Base-by-base conservation (phyloP, 2,888 invertebrate species). In the Idaea dimidiata region DNA sequence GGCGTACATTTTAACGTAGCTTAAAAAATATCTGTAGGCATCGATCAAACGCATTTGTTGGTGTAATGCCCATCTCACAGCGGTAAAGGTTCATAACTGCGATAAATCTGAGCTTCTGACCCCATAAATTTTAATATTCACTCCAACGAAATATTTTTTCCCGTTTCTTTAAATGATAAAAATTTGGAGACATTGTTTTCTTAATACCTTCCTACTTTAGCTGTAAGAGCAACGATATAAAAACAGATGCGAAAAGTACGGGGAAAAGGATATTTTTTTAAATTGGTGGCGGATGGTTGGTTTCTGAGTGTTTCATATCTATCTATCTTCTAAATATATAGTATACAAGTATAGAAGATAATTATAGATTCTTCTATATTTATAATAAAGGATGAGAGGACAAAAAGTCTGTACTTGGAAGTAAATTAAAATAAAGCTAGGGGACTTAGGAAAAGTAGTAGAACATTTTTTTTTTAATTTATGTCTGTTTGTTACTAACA, bases 51-150 rank as follows among this genome's bases (percentile, higher is more conserved):
- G 59, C 59, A 58, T 65, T 59, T 64, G 59, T 59, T 59, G 59
- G 59, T 58, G 61, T 65, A 59, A 60, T 53, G 53, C 62, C 62
- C 64, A 64, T 59, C 61, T 66, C 17, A 24, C 55, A 17, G 56
- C 43, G 43, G 17, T 56, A 18, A 63, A 62, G 67, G 57, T 65
- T 64, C 66, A 67, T 65, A 67, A 60, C 69, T 63, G 60, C 54
- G 65, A 71, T 71, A 69, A 65, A 66, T 71, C 66, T 64, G 18
- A 43, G 33, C 57, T 63, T 65, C 65, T 63, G 67, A 62, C 65
- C 65, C 59, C 65, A 65, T 70, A 65, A 62, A 64, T 70, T 64
- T 66, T 63, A 68, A 70, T 70, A 68, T 66, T 63, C 56, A 56
- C 56, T 56, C 43, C 17, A 56, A 8, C 55, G 53, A n/a, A 53